These are phyloP conservation scores for Azemiops feae DNA, from an alignment of 2,113 vertebrate genomes.

Conservation along the genomic window DNA sequence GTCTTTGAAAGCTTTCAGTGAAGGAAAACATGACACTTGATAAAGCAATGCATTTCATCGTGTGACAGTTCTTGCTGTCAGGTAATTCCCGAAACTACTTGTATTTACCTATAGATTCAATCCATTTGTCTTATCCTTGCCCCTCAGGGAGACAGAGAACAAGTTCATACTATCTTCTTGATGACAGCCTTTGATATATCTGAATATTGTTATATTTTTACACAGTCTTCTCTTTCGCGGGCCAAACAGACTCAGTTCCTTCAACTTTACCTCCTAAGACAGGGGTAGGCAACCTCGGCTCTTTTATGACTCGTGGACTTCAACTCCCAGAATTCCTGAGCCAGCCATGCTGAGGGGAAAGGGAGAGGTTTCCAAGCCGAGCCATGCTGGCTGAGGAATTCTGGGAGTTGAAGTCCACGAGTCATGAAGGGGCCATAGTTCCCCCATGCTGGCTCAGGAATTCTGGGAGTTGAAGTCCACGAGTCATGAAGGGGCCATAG, in stretches of 20 bases:
- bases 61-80: neutral
- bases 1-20: neutral
- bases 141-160: neutral
- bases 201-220: neutral
- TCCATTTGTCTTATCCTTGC: neutral
- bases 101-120: neutral
- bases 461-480: no score
- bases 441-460: no score
- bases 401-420: no score
- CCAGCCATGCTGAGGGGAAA: no score
- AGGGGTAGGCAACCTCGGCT: no score
- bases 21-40: neutral
- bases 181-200: neutral
- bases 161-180: neutral
- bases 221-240: neutral
- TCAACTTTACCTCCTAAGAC: neutral
- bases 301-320: no score
- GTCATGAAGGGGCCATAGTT: no score
- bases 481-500: no score
- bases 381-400: no score
- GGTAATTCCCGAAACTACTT: neutral
- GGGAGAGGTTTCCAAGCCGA: no score
- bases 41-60: neutral
- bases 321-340: no score
- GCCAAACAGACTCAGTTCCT: neutral